Evolutionary conservation across 2,113 vertebrate genomes (phyloP).

Genomic region (Chaetura pelagica): DNA sequence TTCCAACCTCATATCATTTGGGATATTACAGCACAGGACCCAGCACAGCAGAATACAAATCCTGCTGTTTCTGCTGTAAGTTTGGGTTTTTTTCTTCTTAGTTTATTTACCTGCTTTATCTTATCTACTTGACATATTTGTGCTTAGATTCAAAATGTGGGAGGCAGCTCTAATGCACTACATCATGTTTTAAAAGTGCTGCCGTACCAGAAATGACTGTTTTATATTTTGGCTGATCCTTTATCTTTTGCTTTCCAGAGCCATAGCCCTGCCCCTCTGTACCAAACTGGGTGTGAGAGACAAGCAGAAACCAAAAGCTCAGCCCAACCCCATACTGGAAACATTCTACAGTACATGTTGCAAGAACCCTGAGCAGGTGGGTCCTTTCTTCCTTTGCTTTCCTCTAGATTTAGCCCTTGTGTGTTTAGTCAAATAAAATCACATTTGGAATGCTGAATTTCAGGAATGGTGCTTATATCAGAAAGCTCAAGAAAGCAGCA

Average conservation of each 20-base stretch:
- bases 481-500: not conserved
- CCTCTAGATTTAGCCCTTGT: not conserved
- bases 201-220: not conserved
- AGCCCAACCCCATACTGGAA: slow-evolving; percentile 79
- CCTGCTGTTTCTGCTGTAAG: not conserved
- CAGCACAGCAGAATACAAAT: not conserved
- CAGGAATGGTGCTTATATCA: not conserved
- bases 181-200: not conserved
- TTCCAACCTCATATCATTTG: not conserved
- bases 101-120: not conserved
- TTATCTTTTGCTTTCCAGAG: slow-evolving; percentile 64
- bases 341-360: slow-evolving; percentile 73
- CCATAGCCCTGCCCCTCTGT: slow-evolving; percentile 82
- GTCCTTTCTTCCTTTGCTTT: not conserved
- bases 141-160: too few species aligned
- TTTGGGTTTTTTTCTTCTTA: not conserved
- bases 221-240: not conserved
- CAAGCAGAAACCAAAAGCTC: slow-evolving; percentile 67
- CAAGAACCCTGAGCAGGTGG: slow-evolving; percentile 78
- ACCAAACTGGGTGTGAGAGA: slow-evolving; percentile 81
- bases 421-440: not conserved
- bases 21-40: not conserved
- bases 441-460: not conserved
- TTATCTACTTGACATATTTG: not conserved
- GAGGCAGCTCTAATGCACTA: not conserved